Base-by-base conservation (phyloP, 2,113 vertebrate genomes). In the Phrynosoma blainvillii region DNA sequence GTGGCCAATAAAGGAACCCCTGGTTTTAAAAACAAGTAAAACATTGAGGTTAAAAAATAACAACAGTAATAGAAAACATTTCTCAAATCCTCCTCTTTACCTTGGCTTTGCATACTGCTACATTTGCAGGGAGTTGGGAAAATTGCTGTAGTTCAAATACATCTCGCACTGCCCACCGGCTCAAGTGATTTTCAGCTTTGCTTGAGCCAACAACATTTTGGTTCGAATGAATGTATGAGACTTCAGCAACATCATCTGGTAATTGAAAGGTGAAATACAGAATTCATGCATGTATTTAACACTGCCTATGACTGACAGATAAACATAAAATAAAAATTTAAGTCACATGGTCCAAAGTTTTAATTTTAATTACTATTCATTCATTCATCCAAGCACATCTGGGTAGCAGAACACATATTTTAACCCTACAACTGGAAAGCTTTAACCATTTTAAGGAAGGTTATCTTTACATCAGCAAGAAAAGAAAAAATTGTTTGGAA, bases 181-280 rank as follows among this genome's bases (percentile, higher is more conserved):
- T 98, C 96, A 99, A 97, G 78, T 80, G 95, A 95, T 98, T 97
- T 93, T 99, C 99, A 20, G 98, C 98, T 96, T 96, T 98, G 97
- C 99, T 99, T 18, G 98, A 97, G 73, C 99, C 98, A 84, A 99
- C 98, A 84, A 99, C 97, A 0, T 94, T 97, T 96, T 99, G 99
- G 95, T 99, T 99, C 62, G 99, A 99, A 93, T 99, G 98, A 84
- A 98, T 96, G 84, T 98, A 98, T 20, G 93, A 96, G 93, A 99
- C 98, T 91, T 98, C 98, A 71, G 94, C 96, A 91, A 99, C 97
- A 7, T 96, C 97, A 92, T 95, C 98, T 99, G 90, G 80, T 68
- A 89, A 0, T 84, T 74, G 18, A 77, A 4, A 1, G 27, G 68
- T 27, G 27, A 88, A 90, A 91, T 10, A 88, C 2, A 84, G 0